Evolutionary conservation across 1,140 invertebrate species (phyloP).

Genomic region (Eumeta japonica): DNA sequence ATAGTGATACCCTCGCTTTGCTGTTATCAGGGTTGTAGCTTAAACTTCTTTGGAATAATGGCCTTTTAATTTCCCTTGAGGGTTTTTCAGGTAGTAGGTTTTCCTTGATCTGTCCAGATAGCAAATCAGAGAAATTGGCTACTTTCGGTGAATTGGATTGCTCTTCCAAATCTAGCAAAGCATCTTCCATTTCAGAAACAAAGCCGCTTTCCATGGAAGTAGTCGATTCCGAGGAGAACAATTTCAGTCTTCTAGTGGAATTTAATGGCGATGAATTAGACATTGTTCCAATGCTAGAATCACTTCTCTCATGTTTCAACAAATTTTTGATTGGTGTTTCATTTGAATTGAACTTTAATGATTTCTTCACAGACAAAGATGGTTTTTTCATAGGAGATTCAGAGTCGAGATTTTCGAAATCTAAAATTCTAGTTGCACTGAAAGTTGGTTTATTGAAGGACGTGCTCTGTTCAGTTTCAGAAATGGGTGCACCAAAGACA

Average conservation of each 20-base stretch:
- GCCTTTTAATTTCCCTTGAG: conserved; percentile 14
- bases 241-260: conserved; percentile 15
- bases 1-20: conserved; percentile 26
- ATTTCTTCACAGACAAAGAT: conserved; percentile 36
- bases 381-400: too few species aligned
- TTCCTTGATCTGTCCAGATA: conserved; percentile 38
- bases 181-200: conserved; percentile 40
- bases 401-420: conserved; percentile 47
- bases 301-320: conserved; percentile 27
- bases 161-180: conserved; percentile 37
- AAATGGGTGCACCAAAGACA: conserved; percentile 45
- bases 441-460: conserved; percentile 36
- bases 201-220: conserved; percentile 46
- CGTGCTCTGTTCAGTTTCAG: conserved; percentile 37
- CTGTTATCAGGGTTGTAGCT: conserved; percentile 30
- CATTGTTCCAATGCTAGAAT: conserved; percentile 33
- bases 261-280: conserved; percentile 9
- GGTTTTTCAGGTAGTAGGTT: conserved; percentile 18
- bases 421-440: conserved; percentile 29
- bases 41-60: conserved; percentile 24
- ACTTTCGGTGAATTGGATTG: conserved; percentile 36
- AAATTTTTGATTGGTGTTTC: conserved; percentile 12
- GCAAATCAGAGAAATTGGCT: conserved; percentile 30
- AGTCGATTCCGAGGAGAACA: conserved; percentile 35
- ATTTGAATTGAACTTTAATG: conserved; percentile 39